A percentile compares a stretch with the other conserved stretches of the same genome.
Conservation (phyloP, 2,113 vertebrate species). For the Eleginops maclovinus region DNA sequence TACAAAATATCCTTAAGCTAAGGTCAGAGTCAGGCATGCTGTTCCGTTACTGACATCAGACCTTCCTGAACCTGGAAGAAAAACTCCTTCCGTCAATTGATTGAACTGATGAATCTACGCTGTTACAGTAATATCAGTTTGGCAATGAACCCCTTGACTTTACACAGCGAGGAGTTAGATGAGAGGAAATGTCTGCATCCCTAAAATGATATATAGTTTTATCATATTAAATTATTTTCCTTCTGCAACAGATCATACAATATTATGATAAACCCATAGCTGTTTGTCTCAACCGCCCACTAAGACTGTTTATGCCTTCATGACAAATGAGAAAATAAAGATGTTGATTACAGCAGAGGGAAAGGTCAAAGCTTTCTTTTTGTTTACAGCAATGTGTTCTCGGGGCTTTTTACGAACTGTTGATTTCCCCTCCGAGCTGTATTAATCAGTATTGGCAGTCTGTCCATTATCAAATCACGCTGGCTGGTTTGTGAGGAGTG, state of each 20-base stretch:
- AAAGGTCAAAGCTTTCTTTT: constrained; percentile 56
- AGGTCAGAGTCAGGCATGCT: background rate
- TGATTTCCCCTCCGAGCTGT: constrained; percentile 50
- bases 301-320: background rate
- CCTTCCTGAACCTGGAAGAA: background rate
- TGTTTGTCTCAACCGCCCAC: background rate
- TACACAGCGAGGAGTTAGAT: too few relatives aligned
- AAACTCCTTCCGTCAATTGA: background rate
- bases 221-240: background rate
- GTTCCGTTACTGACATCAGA: background rate
- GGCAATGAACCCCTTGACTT: too few relatives aligned
- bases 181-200: background rate
- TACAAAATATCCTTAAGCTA: background rate
- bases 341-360: constrained; percentile 21
- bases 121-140: background rate
- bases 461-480: constrained; percentile 63
- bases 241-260: constrained; percentile 12
- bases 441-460: constrained; percentile 63
- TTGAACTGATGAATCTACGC: background rate
- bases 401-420: constrained; percentile 28
- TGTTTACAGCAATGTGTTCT: constrained; percentile 42
- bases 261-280: background rate
- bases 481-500: constrained; percentile 44
- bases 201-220: background rate
- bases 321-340: constrained; percentile 43